Conservation (phyloP, 2,797 vertebrate genomes). For the Epinephelus malabaricus region DNA sequence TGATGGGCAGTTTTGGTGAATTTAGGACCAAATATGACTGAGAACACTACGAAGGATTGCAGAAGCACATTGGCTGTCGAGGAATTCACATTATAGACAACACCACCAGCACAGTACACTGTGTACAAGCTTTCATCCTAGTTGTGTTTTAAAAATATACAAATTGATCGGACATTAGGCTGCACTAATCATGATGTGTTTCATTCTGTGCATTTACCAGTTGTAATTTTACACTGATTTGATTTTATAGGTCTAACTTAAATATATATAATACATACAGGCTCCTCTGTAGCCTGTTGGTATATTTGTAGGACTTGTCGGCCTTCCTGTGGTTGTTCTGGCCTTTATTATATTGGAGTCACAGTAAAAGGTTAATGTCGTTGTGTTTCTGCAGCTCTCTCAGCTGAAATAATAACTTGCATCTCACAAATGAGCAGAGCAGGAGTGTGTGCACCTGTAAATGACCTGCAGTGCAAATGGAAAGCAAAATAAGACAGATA, state of each 20-base stretch:
- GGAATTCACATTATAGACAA: too few relatives aligned
- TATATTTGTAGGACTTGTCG: not conserved
- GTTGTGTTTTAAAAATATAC: too few relatives aligned
- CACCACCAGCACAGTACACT: too few relatives aligned
- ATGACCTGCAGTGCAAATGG: slow-evolving; percentile 26
- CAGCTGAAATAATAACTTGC: slow-evolving; percentile 3
- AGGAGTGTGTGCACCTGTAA: not conserved
- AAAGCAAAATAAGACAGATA: not conserved
- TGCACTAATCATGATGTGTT: not conserved
- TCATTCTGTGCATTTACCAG: not conserved
- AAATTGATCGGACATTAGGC: not conserved
- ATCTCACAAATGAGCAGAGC: slow-evolving; percentile 12
- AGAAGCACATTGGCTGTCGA: too few relatives aligned
- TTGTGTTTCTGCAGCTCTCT: not conserved
- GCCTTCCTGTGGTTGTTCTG: not conserved
- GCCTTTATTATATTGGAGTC: not conserved
- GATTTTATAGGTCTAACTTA: not conserved
- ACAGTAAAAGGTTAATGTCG: not conserved
- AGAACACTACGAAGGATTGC: too few relatives aligned
- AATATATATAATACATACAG: not conserved
- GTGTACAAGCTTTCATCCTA: too few relatives aligned
- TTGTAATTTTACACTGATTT: not conserved
- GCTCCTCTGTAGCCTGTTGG: not conserved
- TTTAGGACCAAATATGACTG: too few relatives aligned
- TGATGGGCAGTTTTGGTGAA: too few relatives aligned